Conservation (phyloP, 23 tunicate genomes). For the Trididemnum miniatum region DNA sequence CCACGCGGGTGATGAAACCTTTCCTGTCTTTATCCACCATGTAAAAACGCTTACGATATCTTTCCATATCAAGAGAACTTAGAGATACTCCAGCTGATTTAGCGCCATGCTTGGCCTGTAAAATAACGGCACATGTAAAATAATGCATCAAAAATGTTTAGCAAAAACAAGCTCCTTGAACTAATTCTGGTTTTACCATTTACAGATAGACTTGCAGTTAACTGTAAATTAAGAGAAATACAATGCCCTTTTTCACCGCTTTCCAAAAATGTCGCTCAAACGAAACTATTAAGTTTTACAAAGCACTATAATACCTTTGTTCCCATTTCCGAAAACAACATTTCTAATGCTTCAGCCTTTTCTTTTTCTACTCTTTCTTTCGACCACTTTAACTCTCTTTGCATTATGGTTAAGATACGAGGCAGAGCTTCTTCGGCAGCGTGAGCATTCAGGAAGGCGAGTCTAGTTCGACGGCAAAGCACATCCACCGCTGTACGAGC, state of each 20-base stretch:
- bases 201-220: too few relatives aligned
- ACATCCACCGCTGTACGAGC: conserved; percentile 91
- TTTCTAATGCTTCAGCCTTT: conserved; percentile 57
- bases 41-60: conserved; percentile 65
- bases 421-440: conserved; percentile 98
- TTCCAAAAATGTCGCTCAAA: too few relatives aligned
- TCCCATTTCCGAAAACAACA: conserved; percentile 84
- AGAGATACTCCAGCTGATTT: conserved; percentile 32
- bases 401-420: conserved; percentile 69
- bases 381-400: conserved; percentile 67
- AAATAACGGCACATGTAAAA: background rate
- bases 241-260: too few relatives aligned
- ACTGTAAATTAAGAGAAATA: too few relatives aligned
- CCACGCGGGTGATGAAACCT: conserved; percentile 84
- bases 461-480: conserved; percentile 73
- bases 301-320: too few relatives aligned
- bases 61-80: conserved; percentile 65
- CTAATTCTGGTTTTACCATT: background rate
- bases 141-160: too few relatives aligned
- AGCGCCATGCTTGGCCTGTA: background rate
- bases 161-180: too few relatives aligned
- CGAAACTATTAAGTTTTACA: too few relatives aligned
- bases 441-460: conserved; percentile 77
- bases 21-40: conserved; percentile 72
- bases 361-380: conserved; percentile 64